phyloP scores from a whole-genome alignment of 2,113 vertebrate genomes.

The Hemiscyllium ocellatum region DNA sequence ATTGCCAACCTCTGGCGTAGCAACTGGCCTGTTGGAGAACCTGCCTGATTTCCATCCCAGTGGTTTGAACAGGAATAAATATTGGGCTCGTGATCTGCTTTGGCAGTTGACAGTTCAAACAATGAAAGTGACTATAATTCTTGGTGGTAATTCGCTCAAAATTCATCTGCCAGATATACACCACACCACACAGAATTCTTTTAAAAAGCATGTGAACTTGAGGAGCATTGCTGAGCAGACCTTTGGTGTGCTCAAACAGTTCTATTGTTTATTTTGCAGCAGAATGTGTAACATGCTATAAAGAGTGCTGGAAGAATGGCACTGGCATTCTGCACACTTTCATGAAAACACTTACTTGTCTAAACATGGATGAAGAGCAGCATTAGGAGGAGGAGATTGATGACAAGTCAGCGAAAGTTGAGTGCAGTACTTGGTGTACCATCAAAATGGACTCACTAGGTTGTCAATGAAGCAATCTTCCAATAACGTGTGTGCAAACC shows the following conservation, averaged over 20 bases:
- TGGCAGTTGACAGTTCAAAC: neutral
- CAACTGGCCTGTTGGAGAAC: neutral
- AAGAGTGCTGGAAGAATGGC: neutral
- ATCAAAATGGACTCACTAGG: neutral
- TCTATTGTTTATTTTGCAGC: neutral
- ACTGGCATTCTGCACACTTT: neutral
- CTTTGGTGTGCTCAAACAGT: slow-evolving; percentile 12
- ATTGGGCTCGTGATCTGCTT: neutral
- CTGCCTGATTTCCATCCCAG: neutral
- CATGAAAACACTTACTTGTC: neutral
- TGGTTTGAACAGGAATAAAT: neutral
- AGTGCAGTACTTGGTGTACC: neutral
- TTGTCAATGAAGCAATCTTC: neutral
- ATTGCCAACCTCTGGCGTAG: too few species aligned
- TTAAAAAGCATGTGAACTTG: neutral
- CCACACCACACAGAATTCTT: neutral
- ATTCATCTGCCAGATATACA: neutral
- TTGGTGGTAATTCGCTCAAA: neutral
- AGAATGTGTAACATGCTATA: neutral
- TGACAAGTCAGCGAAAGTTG: neutral
- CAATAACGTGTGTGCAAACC: neutral
- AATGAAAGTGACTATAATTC: neutral
- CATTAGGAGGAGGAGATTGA: neutral
- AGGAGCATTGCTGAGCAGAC: neutral
- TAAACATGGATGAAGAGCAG: neutral